These are phyloP conservation scores for Polymixis flavicincta DNA, from an alignment of 2,888 invertebrate genomes.

Conservation along the genomic window DNA sequence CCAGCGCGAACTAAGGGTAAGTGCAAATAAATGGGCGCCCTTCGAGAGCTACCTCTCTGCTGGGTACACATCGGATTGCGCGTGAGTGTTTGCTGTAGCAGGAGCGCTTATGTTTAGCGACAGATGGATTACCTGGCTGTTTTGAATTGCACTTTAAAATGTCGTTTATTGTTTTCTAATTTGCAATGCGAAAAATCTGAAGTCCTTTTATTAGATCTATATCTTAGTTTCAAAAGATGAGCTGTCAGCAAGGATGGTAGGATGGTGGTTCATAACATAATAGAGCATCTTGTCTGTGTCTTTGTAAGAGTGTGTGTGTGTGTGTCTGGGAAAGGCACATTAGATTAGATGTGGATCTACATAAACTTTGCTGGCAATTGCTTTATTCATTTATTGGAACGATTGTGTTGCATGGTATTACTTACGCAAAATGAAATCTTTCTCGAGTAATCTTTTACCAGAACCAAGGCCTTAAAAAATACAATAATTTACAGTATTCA, in stretches of 20 bases:
- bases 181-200: not conserved
- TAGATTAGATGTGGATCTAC: not conserved
- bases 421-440: not conserved
- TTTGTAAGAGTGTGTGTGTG: too few species aligned
- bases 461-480: not conserved
- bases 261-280: not conserved
- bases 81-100: slow-evolving; percentile 55
- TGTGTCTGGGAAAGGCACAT: too few species aligned
- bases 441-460: not conserved
- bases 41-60: slow-evolving; percentile 50
- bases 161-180: slow-evolving; percentile 9
- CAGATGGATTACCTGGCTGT: slow-evolving; percentile 46
- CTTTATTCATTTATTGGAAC: not conserved
- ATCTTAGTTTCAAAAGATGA: not conserved
- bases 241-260: not conserved
- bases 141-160: slow-evolving; percentile 42
- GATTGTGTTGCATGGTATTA: not conserved
- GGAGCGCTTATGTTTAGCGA: slow-evolving; percentile 46
- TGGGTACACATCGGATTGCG: slow-evolving; percentile 45
- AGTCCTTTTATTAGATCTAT: not conserved
- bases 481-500: not conserved
- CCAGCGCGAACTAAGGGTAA: slow-evolving; percentile 43
- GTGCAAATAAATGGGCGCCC: slow-evolving; percentile 51
- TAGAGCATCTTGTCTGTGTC: not conserved
- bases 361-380: not conserved